These are phyloP conservation scores for Alectura lathami DNA, from an alignment of 2,113 vertebrate genomes.

Conservation along the genomic window DNA sequence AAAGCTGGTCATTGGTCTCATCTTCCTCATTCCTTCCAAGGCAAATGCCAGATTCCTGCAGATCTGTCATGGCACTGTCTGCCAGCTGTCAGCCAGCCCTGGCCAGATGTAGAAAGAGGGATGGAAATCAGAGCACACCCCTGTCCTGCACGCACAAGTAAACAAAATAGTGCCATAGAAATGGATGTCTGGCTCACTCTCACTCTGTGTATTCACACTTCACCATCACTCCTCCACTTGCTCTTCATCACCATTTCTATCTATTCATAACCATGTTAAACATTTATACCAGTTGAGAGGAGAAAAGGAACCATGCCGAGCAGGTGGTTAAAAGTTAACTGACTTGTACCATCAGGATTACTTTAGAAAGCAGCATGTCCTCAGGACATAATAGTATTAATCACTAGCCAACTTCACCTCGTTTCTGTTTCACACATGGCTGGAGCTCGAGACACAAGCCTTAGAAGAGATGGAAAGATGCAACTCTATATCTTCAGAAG, in stretches of 20 bases:
- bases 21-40: neutral
- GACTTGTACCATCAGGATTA: neutral
- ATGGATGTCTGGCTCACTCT: neutral
- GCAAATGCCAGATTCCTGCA: neutral
- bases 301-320: neutral
- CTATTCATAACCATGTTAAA: neutral
- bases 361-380: neutral
- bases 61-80: neutral
- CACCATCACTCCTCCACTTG: neutral
- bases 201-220: fast-evolving
- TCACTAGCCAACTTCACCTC: neutral
- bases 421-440: neutral
- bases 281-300: neutral
- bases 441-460: neutral
- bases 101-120: neutral
- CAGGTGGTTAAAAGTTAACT: neutral
- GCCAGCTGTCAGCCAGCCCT: neutral
- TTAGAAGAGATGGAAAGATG: neutral
- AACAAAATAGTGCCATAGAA: neutral
- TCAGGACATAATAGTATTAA: neutral
- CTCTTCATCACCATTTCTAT: neutral
- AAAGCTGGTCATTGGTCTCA: neutral
- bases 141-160: neutral
- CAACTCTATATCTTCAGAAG: neutral
- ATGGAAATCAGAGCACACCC: neutral